Evolutionary conservation across 2,113 vertebrate genomes (phyloP), one percentile per base, ranked within the genome.

Genomic region (Plotosus lineatus): DNA sequence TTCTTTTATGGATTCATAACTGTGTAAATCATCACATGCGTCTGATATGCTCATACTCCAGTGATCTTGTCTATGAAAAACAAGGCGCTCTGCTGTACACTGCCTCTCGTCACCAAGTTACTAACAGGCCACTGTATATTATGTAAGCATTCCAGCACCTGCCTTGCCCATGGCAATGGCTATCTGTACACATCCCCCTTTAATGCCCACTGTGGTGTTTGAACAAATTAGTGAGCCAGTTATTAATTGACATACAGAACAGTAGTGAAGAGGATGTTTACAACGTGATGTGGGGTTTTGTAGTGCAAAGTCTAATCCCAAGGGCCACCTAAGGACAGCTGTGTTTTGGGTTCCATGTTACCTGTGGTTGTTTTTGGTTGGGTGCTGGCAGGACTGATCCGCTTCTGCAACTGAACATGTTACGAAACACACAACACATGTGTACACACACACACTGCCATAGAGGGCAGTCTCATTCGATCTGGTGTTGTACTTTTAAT

Each of bases 371-470:
- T 26, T 79, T 36, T 28, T 85, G 66, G 40, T 65, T 83, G 61
- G 78, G 71, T 77, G 78, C 65, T 42, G 82, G 75, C 86, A 85
- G 84, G 81, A 77, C 84, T 79, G 88, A 87, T 84, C n/a, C 19
- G 79, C 84, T 78, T 82, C 81, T 82, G 83, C 82, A 81, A 86
- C 58, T 89, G 78, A 85, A 86, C 65, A 81, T 88, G 58, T 93
- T 92, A 75, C 73, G 66, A 89, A 92, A 90, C 77, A 69, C 50
- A 31, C 42, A 68, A 75, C 51, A 56, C 60, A 79, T 46, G 48
- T 58, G 38, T 38, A 58, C 46, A 76, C 51, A 50, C 38, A 55
- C 48, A 46, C 72, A 9, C 31, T 1, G 17, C 4, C 75, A 56
- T n/a, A 56, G 38, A 77, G 46, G 73, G 66, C 28, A 66, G 66